Evolutionary conservation across 2,797 vertebrate species (phyloP).

Genomic region (Cetoscarus ocellatus): DNA sequence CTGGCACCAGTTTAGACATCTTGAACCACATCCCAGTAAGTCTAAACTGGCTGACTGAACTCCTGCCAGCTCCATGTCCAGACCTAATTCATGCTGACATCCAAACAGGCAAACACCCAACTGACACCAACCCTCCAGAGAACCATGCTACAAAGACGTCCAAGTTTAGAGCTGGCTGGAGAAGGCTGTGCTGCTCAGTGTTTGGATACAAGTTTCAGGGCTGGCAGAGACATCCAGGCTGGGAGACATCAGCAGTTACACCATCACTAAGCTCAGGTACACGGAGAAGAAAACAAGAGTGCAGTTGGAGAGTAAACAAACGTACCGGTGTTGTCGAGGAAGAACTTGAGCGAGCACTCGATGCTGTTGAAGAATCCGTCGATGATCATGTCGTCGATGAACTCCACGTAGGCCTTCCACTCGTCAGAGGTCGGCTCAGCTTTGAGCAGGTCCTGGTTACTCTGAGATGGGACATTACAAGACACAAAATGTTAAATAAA

Average conservation of each 20-base stretch:
- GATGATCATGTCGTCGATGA: conserved; percentile 91
- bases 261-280: not conserved
- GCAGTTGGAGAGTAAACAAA: no score
- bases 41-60: conserved; percentile 53
- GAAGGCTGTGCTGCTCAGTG: conserved; percentile 5
- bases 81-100: conserved; percentile 42
- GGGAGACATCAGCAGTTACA: conserved; percentile 25
- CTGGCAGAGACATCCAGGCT: conserved; percentile 30
- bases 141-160: conserved; percentile 30
- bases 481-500: not conserved
- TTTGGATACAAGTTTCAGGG: conserved; percentile 27
- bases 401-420: conserved; percentile 92
- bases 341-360: conserved; percentile 91
- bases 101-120: conserved; percentile 41
- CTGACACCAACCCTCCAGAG: conserved; percentile 40
- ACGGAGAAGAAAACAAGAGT: no score
- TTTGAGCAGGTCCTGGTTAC: conserved; percentile 87
- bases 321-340: conserved; percentile 93
- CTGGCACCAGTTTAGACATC: conserved; percentile 50
- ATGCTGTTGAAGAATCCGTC: conserved; percentile 91
- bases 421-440: conserved; percentile 82
- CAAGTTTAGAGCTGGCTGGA: conserved; percentile 32
- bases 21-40: conserved; percentile 52
- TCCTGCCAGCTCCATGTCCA: conserved; percentile 47
- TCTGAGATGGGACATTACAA: conserved; percentile 76